Conservation (phyloP, 2,888 invertebrate genomes). For the Pristionchus arcanus region DNA sequence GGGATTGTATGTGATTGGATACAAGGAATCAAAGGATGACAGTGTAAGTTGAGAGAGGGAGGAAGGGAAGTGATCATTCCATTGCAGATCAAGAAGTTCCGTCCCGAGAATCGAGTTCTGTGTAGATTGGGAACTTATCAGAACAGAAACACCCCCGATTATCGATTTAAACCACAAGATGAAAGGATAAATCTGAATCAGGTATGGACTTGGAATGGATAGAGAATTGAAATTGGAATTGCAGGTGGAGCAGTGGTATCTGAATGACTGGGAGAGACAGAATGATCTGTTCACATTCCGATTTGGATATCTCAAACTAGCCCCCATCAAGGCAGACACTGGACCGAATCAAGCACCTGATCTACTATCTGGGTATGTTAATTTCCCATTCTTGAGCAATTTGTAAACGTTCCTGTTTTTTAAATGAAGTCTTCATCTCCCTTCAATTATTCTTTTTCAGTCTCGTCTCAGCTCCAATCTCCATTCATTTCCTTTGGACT, state of each 20-base stretch:
- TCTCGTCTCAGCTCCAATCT: slow-evolving; percentile 77
- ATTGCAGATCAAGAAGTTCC: slow-evolving; percentile 77
- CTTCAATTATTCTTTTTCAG: slow-evolving; percentile 58
- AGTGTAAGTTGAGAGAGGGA: slow-evolving; percentile 56
- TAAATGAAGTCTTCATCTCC: neutral
- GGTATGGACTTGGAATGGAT: slow-evolving; percentile 53
- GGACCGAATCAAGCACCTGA: slow-evolving; percentile 55
- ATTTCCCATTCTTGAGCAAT: neutral
- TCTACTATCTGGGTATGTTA: slow-evolving; percentile 39
- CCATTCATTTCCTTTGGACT: slow-evolving; percentile 78
- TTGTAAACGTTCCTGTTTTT: neutral
- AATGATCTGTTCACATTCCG: slow-evolving; percentile 76
- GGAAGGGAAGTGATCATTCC: neutral
- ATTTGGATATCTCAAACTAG: slow-evolving; percentile 77
- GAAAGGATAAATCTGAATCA: slow-evolving; percentile 76
- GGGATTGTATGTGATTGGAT: slow-evolving; percentile 77
- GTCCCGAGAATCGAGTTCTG: slow-evolving; percentile 74
- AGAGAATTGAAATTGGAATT: neutral
- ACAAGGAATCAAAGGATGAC: slow-evolving; percentile 76
- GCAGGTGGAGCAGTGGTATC: slow-evolving; percentile 76
- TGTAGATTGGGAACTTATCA: slow-evolving; percentile 75
- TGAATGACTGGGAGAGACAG: slow-evolving; percentile 77
- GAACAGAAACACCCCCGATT: slow-evolving; percentile 75
- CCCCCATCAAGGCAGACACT: slow-evolving; percentile 70
- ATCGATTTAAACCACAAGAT: slow-evolving; percentile 75